Percentiles rank a stretch among this genome's conserved stretches.
These are phyloP conservation scores for Laspeyria flexula DNA, from an alignment of 2,888 invertebrate genomes.

Conservation along the genomic window DNA sequence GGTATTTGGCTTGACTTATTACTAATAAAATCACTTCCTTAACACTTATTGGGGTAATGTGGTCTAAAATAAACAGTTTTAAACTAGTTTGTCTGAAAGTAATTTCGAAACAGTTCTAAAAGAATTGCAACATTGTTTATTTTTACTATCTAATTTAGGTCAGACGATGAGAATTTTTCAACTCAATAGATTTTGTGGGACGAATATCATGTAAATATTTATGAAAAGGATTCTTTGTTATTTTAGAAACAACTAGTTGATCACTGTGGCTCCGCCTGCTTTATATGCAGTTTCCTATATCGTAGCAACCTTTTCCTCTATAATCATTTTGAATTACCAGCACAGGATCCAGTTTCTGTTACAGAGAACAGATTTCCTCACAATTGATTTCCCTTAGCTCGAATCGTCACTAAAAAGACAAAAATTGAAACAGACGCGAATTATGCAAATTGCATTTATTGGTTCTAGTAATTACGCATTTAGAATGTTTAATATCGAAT, in stretches of 20 bases:
- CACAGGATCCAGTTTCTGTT: too few relatives aligned
- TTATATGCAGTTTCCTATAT: too few relatives aligned
- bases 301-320: too few relatives aligned
- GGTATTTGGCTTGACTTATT: too few relatives aligned
- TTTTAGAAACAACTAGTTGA: too few relatives aligned
- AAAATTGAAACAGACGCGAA: too few relatives aligned
- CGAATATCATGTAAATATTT: background rate
- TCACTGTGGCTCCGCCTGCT: too few relatives aligned
- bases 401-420: background rate
- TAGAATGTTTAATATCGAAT: slow-evolving; percentile 12
- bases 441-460: background rate
- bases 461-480: slow-evolving; percentile 3
- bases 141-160: slow-evolving; percentile 36
- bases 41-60: too few relatives aligned
- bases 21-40: too few relatives aligned
- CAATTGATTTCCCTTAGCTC: slow-evolving; percentile 1
- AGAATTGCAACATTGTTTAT: slow-evolving; percentile 31
- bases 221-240: background rate
- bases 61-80: too few relatives aligned
- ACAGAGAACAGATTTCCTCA: too few relatives aligned
- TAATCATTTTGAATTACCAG: too few relatives aligned
- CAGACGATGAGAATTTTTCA: slow-evolving; percentile 16
- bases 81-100: slow-evolving; percentile 13
- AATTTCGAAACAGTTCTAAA: slow-evolving; percentile 30
- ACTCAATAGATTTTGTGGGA: background rate